Conservation (phyloP, 1,140 invertebrate species). For the Pinna nobilis region DNA sequence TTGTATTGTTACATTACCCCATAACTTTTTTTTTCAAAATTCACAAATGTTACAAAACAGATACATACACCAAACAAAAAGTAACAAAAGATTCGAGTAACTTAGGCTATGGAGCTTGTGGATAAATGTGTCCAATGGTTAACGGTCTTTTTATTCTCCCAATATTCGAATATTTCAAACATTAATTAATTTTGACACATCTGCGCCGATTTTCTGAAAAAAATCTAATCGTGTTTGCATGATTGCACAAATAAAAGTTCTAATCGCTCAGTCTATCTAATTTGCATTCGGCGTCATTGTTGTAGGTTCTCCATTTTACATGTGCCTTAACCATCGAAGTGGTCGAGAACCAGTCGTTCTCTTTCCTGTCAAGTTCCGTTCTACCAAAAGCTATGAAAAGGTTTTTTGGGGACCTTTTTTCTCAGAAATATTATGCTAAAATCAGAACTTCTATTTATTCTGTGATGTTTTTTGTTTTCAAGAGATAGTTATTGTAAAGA, state of each 20-base stretch:
- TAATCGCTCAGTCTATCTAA: constrained; percentile 36
- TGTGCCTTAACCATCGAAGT: too few species aligned
- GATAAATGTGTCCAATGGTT: not conserved
- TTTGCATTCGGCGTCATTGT: constrained; percentile 40
- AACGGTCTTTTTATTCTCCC: too few species aligned
- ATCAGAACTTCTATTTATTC: too few species aligned
- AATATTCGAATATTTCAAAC: not conserved
- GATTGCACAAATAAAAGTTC: constrained; percentile 42
- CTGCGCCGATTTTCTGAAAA: constrained; percentile 45
- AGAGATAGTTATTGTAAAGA: too few species aligned
- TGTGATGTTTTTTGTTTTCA: too few species aligned
- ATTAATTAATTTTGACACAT: constrained; percentile 59
- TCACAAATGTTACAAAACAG: not conserved
- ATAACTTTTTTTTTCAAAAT: not conserved
- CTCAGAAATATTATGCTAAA: too few species aligned
- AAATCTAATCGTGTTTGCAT: constrained; percentile 54
- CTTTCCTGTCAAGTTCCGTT: too few species aligned
- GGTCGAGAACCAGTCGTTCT: too few species aligned
- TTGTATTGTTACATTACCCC: not conserved
- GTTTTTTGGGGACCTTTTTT: too few species aligned
- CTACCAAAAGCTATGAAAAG: too few species aligned
- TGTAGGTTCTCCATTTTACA: not conserved
- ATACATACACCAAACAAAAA: not conserved
- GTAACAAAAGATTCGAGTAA: not conserved
- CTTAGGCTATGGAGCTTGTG: not conserved